phyloP scores from a whole-genome alignment of 1,140 invertebrate species.

The Drosophila tsacasi region DNA sequence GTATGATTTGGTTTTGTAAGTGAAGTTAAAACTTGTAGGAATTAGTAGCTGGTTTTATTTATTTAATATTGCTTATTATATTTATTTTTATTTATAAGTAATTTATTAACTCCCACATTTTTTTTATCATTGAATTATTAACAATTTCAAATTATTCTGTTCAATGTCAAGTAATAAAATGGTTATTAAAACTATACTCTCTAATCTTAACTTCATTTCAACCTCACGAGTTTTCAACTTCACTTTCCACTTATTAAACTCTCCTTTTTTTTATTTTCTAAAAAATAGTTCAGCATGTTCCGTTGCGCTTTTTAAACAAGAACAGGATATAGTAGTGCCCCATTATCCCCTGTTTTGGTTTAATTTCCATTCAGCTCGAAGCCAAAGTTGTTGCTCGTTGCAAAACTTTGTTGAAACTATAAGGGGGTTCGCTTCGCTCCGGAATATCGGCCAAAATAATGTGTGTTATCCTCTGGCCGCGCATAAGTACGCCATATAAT shows the following conservation, averaged over 20 bases:
- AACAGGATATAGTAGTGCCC: neutral
- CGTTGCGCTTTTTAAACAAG: neutral
- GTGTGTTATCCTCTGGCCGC: constrained; percentile 28
- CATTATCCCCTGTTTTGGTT: constrained; percentile 5
- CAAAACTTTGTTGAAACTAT: constrained; percentile 11
- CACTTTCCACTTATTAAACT: neutral
- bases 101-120: too few species aligned
- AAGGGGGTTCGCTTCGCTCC: neutral
- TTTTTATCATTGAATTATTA: neutral
- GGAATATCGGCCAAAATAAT: constrained; percentile 29
- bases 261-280: neutral
- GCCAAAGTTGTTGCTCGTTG: constrained; percentile 11
- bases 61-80: neutral
- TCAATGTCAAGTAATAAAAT: too few species aligned
- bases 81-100: neutral
- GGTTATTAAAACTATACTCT: too few species aligned
- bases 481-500: constrained; percentile 51
- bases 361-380: constrained; percentile 6
- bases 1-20: neutral
- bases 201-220: too few species aligned
- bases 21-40: neutral
- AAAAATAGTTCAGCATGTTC: neutral
- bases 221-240: neutral
- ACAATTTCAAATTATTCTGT: neutral
- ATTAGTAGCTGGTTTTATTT: neutral